Base-by-base conservation (phyloP, 1,140 invertebrate genomes). In the Coboldia fuscipes region DNA sequence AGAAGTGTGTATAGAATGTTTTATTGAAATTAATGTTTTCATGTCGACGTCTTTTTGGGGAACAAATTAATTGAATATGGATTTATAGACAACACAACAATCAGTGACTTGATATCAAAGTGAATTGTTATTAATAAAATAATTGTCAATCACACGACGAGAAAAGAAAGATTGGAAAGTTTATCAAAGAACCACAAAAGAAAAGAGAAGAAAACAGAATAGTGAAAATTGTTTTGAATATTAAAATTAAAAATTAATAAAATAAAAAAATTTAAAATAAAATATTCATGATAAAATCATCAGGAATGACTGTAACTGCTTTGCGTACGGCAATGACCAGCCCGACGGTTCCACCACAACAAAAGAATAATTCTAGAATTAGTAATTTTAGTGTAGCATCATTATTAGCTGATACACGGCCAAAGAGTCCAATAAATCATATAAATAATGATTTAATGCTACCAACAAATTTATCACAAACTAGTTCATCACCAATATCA, bases 311-410 rank as follows among this genome's bases (percentile, higher is more conserved):
- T 45, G 52, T 55, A 40, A 55, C 52, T 44, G 50, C 51, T 41
- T 45, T 55, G 41, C 50, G 52, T 38, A 47, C 47, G 39, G 51
- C 46, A 36, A 55, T 55, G 52, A 54, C 52, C 41, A 55, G 52
- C 44, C 52, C 52, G 48, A 54, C 52, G 51, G 52, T 55, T 45
- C 50, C 52, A 37, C 51, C 51, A 37, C 33, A 36, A 36, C 39
- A 53, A 39, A 56, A 56, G 34, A 51, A 51, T 36, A 51, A 42
- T 39, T 57, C 61, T n/a, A 51, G 64, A 38, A 66, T 74, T 41
- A 72, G 68, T 50, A 55, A 54, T 37, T 74, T 74, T 50, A 74
- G 71, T 52, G 71, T 74, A 9, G 71, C 70, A 0, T 71, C 70
- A 0, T 56, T 74, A 17, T 45, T 74, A 39, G 71, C 69, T 1